Evolutionary conservation across 2,888 invertebrate species (phyloP), one percentile per base, ranked within the genome.

Genomic region (Cephonodes hylas): DNA sequence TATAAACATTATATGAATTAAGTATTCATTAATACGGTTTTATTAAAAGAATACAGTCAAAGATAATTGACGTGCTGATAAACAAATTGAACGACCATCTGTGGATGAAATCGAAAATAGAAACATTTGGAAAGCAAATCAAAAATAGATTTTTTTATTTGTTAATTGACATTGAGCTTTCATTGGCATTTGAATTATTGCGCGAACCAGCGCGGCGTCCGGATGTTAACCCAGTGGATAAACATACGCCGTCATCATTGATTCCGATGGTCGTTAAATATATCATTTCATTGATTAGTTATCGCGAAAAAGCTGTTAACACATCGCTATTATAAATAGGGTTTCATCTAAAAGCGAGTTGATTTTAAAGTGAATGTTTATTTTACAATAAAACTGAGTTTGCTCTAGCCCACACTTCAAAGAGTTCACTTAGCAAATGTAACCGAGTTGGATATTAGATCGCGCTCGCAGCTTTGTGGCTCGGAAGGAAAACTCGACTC

Each of bases 131-230:
- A 31, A 53, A 4, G 15, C 53, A 5, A 53, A 31, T 15, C 27
- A 4, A 31, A 53, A 53, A 53, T 53, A 53, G 53, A 6, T 23
- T n/a, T 31, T n/a, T 53, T 53, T 53, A 53, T 53, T 31, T 53
- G 27, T 53, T 31, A 53, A 53, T 53, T 53, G 53, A 53, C 53
- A 53, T 53, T 53, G 53, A 27, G 31, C 8, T 48, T 48, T 48
- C 48, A 48, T 27, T 48, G 48, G 15, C 27, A 15, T 48, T 48
- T 48, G 48, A 48, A 48, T 48, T 2, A 48, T 48, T 48, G 27
- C 25, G 10, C 23, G 46, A 22, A n/a, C 25, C 25, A 31, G 3
- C 8, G 27, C 25, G 18, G 3, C 8, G 27, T 31, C 53, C 53
- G 31, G 31, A 31, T 53, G 27, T 31, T 53, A 31, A 18, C 53